Evolutionary conservation across 2,113 vertebrate genomes (phyloP).

Genomic region (Hystrix cristata): DNA sequence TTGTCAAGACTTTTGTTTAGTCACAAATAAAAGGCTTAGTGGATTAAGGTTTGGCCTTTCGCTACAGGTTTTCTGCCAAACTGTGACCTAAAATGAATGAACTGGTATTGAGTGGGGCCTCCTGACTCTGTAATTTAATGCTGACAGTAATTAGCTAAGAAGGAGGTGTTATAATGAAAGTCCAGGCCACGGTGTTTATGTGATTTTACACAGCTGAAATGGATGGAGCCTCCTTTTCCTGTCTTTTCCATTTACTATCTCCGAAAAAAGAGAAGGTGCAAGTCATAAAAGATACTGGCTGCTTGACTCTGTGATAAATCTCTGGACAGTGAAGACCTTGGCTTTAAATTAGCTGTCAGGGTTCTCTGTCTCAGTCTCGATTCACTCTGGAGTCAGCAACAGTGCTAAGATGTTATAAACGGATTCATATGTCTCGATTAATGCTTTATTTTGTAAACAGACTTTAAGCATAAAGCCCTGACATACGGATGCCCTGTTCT

Average conservation of each 20-base stretch:
- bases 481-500: not conserved
- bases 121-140: conserved; percentile 70
- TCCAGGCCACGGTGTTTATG: conserved; percentile 54
- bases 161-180: conserved; percentile 48
- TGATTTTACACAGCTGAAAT: conserved; percentile 68
- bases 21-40: conserved; percentile 75
- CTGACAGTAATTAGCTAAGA: conserved; percentile 78
- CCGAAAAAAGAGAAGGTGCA: conserved; percentile 66
- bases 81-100: conserved; percentile 74
- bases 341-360: conserved; percentile 81
- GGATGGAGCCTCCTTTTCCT: conserved; percentile 50
- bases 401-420: conserved; percentile 66
- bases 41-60: conserved; percentile 70
- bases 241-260: conserved; percentile 69
- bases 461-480: not conserved
- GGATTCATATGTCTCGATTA: conserved; percentile 56
- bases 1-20: conserved; percentile 81
- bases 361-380: conserved; percentile 28
- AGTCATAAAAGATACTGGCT: conserved; percentile 75
- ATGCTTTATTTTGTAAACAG: conserved; percentile 72
- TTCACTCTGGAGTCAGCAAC: conserved; percentile 39
- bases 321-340: conserved; percentile 65
- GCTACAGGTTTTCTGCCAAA: conserved; percentile 75
- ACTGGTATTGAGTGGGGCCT: conserved; percentile 47
- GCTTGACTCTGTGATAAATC: conserved; percentile 79